Evolutionary conservation across 2,113 vertebrate species (phyloP), one percentile per base, ranked within the genome.

Genomic region (Trematomus loennbergii): DNA sequence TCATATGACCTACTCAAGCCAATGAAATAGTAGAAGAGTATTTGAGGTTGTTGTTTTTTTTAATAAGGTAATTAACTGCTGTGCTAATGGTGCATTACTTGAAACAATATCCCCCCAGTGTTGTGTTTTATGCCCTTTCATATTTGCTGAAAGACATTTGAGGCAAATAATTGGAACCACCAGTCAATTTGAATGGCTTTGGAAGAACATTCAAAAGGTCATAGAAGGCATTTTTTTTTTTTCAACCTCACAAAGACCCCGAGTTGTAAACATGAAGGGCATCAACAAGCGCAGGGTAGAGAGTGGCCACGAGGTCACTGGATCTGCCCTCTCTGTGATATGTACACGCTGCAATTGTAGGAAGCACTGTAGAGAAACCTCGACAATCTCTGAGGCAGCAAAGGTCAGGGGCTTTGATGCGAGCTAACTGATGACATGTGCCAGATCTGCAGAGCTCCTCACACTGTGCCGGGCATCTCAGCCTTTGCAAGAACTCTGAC

Each of bases 331-430:
- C 59, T 1, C 75, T 81, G 33, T 81, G 84, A 90, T 88, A 85
- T 10, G 84, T 61, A 82, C 81, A 85, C 55, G n/a, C 53, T 78
- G 59, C 57, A 65, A 73, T 79, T 3, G 29, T 15, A 87, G 75
- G 57, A 79, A 83, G 79, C 63, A 16, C 55, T 55, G 46, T 48
- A 50, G 40, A n/a, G 40, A 61, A 79, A 85, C 67, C 43, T 63
- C 13, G 3, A 80, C 81, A 75, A 63, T 88, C 60, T 85, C 63
- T 43, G 46, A 89, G 69, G 81, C 75, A 29, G 76, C 67, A 91
- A 92, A 94, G 92, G 90, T 93, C 91, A 81, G 63, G 65, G 15
- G 22, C 72, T 90, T 90, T 88, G 86, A 89, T 91, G 88, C 36
- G 67, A 81, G 77, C 79, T 81, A 88, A 93, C 65, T 71, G 84